These are phyloP conservation scores for Oscarella lobularis DNA, from an alignment of 37 sponge, comb jelly and placozoan genomes.

Conservation along the genomic window DNA sequence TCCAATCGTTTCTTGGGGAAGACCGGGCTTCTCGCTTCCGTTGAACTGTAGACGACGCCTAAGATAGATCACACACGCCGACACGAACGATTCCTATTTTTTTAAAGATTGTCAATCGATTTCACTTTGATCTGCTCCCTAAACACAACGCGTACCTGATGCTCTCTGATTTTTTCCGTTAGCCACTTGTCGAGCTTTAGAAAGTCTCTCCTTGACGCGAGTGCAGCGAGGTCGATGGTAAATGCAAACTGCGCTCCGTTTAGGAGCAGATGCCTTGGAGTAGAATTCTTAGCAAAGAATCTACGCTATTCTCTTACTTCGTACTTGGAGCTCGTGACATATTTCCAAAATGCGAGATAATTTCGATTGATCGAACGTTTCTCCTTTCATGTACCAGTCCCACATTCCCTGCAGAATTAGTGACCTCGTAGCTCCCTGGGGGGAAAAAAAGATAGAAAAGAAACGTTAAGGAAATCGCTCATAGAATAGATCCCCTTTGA, in stretches of 20 bases:
- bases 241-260: conserved; percentile 72
- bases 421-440: conserved; percentile 19
- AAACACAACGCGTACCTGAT: conserved; percentile 76
- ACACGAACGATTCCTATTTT: conserved; percentile 48
- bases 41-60: no score
- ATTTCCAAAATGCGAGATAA: conserved; percentile 81
- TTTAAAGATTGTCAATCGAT: no score
- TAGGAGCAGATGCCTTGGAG: conserved; percentile 38
- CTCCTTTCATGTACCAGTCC: conserved; percentile 77
- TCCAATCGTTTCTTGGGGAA: no score
- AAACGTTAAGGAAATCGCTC: no score
- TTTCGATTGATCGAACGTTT: conserved; percentile 55
- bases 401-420: conserved; percentile 72
- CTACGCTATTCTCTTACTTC: neutral
- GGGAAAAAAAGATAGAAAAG: no score
- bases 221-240: conserved; percentile 87
- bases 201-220: conserved; percentile 79
- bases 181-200: conserved; percentile 98
- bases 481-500: no score
- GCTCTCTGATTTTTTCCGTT: conserved; percentile 64
- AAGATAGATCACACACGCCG: conserved; percentile 22
- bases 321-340: conserved; percentile 80
- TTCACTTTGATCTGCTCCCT: neutral
- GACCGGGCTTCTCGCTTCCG: no score
- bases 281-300: neutral